Base-by-base conservation (phyloP, 1,140 invertebrate genomes). In the Anastatus disparis region DNA sequence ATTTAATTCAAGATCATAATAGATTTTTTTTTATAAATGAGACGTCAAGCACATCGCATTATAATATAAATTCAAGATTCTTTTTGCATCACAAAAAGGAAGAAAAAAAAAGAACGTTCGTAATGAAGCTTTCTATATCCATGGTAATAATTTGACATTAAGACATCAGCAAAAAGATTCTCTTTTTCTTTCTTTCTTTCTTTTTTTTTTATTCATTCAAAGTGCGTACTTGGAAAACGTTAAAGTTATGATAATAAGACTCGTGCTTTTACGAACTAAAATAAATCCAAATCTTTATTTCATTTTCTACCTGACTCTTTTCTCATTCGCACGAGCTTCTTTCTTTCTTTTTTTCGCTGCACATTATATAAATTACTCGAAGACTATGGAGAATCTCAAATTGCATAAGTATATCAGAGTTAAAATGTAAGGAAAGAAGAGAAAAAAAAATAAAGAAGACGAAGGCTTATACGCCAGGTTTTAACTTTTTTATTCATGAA, bases 241-340 rank as follows among this genome's bases (percentile, higher is more conserved):
- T 26, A 13, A 40, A 52, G 46, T 69, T 69, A 61, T 69, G 55
- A 69, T 69, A 69, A 69, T 69, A 69, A 61, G 66, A 69, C 12
- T 42, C 20, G 3, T 13, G 24, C 6, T 12, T 61, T 69, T 61
- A 61, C 46, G 66, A 12, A 61, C 56, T 69, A 20, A 42, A 69
- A 69, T 69, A 59, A 69, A 69, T 69, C 56, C 56, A 12, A 61
- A 69, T 61, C 56, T 69, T 69, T 69, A 69, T 69, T 67, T 67
- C 48, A 35, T 20, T 44, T 38, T 31, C 29, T 38, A 58, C 26
- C 27, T 44, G 24, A 4, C 31, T 35, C 31, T 35, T n/a, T 10
- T 35, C 31, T 35, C 31, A 6, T 15, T 46, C 42, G 6, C 42
- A n/a, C n/a, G n/a, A n/a, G n/a, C n/a, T n/a, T 46, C 42, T 46